phyloP scores from a whole-genome alignment of 1,140 invertebrate species.

The Dendroctonus ponderosae region DNA sequence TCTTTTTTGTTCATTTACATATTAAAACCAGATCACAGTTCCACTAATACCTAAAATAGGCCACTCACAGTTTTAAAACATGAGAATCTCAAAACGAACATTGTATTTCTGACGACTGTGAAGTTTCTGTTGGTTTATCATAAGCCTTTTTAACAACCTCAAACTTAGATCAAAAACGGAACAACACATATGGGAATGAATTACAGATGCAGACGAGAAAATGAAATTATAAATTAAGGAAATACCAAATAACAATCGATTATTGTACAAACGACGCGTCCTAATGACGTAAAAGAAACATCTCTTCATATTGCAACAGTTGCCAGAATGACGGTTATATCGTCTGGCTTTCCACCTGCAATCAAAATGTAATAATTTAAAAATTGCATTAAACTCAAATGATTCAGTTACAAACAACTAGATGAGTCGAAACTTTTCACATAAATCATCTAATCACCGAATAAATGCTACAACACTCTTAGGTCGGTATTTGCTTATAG shows the following conservation, averaged over 20 bases:
- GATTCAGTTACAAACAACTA: too few species aligned
- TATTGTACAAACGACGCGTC: neutral
- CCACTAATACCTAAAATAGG: neutral
- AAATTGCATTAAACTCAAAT: too few species aligned
- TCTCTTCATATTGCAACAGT: conserved; percentile 67
- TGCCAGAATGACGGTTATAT: conserved; percentile 94
- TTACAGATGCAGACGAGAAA: conserved; percentile 4
- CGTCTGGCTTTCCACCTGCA: conserved; percentile 94
- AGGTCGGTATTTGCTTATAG: too few species aligned
- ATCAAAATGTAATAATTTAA: conserved; percentile 49
- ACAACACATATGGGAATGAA: conserved; percentile 19
- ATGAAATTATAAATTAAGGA: conserved; percentile 17
- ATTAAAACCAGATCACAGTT: neutral
- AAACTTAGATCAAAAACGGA: conserved; percentile 1
- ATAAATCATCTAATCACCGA: too few species aligned
- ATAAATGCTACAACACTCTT: too few species aligned
- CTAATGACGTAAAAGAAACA: neutral
- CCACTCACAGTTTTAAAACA: neutral
- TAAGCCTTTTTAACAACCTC: neutral
- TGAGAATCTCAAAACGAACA: neutral
- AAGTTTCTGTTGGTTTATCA: too few species aligned
- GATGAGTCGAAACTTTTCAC: too few species aligned
- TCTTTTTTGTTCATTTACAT: neutral
- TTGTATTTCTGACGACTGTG: neutral
- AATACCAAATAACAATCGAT: neutral